These are phyloP conservation scores for Sus cebifrons DNA, from an alignment of 2,797 vertebrate genomes.

Conservation along the genomic window DNA sequence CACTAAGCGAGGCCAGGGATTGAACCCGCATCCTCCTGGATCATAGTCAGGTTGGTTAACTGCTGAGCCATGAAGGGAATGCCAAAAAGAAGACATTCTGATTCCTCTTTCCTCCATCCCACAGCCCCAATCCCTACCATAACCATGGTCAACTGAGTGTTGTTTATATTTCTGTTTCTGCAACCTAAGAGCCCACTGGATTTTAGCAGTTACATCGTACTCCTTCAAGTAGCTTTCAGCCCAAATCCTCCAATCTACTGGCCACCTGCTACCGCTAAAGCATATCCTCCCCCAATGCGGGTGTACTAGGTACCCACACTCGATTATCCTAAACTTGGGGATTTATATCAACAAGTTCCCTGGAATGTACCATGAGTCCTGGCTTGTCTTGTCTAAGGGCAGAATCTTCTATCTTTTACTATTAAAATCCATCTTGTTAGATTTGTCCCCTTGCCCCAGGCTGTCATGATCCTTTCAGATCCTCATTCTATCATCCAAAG, in stretches of 20 bases:
- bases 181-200: neutral
- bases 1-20: too few relatives aligned
- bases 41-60: too few relatives aligned
- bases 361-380: neutral
- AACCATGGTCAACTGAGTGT: neutral
- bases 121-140: neutral
- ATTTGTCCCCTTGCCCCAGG: constrained; percentile 52
- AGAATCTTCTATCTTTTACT: constrained; percentile 54
- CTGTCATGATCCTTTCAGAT: constrained; percentile 67
- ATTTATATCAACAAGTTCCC: neutral
- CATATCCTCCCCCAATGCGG: fast-evolving
- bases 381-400: neutral
- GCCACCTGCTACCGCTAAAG: neutral
- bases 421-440: constrained; percentile 69
- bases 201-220: neutral
- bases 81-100: too few relatives aligned
- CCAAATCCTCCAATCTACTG: neutral
- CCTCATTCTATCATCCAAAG: constrained; percentile 70
- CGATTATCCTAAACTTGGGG: neutral
- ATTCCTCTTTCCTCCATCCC: neutral
- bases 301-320: neutral
- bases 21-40: too few relatives aligned
- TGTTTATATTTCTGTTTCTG: constrained; percentile 26
- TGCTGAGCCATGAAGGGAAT: too few relatives aligned
- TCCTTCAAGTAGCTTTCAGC: constrained; percentile 29